phyloP scores from a whole-genome alignment of 2,797 vertebrate species.

The Notolabrus celidotus region DNA sequence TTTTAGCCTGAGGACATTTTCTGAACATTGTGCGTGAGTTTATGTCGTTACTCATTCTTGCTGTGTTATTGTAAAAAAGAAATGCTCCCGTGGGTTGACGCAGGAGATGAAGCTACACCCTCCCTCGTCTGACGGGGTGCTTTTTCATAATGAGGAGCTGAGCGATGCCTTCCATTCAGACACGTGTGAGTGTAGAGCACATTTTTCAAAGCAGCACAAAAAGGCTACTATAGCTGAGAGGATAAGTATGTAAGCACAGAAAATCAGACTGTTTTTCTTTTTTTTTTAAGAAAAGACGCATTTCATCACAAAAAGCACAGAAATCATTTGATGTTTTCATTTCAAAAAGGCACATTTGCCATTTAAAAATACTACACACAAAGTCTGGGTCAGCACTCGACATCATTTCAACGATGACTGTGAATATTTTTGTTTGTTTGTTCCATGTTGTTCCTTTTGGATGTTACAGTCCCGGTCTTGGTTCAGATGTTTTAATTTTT shows the following conservation, averaged over 20 bases:
- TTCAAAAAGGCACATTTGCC: neutral
- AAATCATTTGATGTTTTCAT: constrained; percentile 5
- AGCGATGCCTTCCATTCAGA: constrained; percentile 64
- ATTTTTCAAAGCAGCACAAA: constrained; percentile 34
- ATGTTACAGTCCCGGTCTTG: neutral
- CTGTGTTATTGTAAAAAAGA: constrained; percentile 42
- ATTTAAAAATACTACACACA: no score
- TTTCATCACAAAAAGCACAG: constrained; percentile 55
- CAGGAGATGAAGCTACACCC: constrained; percentile 30
- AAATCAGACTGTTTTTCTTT: no score
- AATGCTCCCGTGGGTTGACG: constrained; percentile 33
- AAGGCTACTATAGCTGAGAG: constrained; percentile 3
- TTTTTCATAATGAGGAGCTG: constrained; percentile 49
- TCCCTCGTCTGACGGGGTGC: no score
- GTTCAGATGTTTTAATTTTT: neutral
- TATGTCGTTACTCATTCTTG: constrained; percentile 34
- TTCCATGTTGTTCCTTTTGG: neutral
- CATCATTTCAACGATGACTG: constrained; percentile 8
- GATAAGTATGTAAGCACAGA: constrained; percentile 40
- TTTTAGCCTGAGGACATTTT: constrained; percentile 37
- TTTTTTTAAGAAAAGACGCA: neutral
- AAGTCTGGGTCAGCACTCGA: constrained; percentile 22
- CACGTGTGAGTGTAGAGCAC: constrained; percentile 58
- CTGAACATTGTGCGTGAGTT: constrained; percentile 34
- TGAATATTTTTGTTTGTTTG: constrained; percentile 3